phyloP scores from a whole-genome alignment of 2,888 invertebrate species.

The Platypus cylindrus region DNA sequence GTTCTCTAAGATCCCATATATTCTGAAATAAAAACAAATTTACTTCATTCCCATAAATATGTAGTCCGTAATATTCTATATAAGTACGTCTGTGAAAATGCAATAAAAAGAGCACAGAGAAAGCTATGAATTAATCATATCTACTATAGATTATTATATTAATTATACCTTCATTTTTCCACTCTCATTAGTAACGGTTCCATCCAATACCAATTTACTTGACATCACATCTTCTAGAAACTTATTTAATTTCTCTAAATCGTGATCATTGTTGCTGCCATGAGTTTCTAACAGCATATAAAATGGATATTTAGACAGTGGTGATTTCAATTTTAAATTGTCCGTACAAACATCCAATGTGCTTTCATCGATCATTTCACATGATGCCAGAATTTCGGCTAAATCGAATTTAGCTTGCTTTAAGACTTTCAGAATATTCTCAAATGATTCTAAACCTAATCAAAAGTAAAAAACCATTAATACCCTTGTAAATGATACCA shows the following conservation, averaged over 20 bases:
- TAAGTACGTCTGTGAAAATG: too few relatives aligned
- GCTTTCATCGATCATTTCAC: constrained; percentile 80
- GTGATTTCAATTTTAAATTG: constrained; percentile 49
- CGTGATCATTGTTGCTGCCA: constrained; percentile 74
- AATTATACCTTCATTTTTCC: constrained; percentile 58
- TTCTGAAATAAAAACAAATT: constrained; percentile 43
- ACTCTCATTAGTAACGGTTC: constrained; percentile 74
- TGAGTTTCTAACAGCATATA: constrained; percentile 80
- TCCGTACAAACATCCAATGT: constrained; percentile 55
- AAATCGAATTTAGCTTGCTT: constrained; percentile 59
- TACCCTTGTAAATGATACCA: not conserved
- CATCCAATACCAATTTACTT: constrained; percentile 61
- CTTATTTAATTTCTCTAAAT: constrained; percentile 70
- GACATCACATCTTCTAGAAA: constrained; percentile 68
- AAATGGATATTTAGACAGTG: constrained; percentile 57
- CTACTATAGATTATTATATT: constrained; percentile 2
- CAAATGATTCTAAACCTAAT: constrained; percentile 63
- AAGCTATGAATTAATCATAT: too few relatives aligned
- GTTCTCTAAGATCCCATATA: constrained; percentile 80
- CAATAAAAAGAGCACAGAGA: too few relatives aligned
- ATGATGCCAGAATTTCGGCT: constrained; percentile 88
- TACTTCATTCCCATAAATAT: not conserved
- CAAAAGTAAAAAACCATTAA: not conserved
- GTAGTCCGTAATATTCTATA: not conserved
- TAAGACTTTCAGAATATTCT: constrained; percentile 63